These are phyloP conservation scores for Crossoptilon crossoptilon DNA, from an alignment of 2,797 vertebrate species.

Conservation along the genomic window DNA sequence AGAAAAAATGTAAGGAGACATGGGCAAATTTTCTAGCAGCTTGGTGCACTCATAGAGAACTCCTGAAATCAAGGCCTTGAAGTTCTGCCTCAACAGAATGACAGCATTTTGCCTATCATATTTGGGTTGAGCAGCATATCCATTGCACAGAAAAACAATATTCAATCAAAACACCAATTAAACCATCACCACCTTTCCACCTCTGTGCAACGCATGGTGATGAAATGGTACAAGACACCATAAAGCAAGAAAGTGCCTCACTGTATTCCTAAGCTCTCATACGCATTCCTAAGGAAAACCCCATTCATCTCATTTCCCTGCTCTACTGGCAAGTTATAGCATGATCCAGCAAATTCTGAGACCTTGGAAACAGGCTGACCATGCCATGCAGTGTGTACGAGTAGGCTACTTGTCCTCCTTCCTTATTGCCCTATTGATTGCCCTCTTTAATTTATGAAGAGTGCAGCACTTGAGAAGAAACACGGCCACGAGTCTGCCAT, in stretches of 20 bases:
- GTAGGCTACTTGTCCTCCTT: conserved; percentile 38
- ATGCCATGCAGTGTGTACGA: background rate
- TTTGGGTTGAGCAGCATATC: background rate
- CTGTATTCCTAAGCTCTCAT: background rate
- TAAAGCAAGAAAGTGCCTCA: background rate
- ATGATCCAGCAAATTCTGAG: background rate
- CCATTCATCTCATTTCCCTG: background rate
- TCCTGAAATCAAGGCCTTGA: background rate
- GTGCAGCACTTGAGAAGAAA: conserved; percentile 3
- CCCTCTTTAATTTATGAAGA: conserved; percentile 60
- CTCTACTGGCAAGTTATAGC: background rate
- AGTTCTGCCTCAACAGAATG: background rate
- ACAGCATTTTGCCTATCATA: background rate
- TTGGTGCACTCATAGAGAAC: background rate
- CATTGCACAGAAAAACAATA: background rate
- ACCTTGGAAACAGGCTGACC: background rate
- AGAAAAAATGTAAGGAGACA: background rate
- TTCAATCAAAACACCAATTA: background rate
- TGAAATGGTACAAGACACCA: background rate
- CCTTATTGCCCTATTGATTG: conserved; percentile 58
- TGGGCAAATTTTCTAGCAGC: background rate
- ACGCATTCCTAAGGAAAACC: background rate
- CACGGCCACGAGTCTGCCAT: background rate
- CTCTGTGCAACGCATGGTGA: fast-evolving
- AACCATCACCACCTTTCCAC: background rate